phyloP scores from a whole-genome alignment of 2,797 vertebrate genomes.

The Ptychadena robeensis region DNA sequence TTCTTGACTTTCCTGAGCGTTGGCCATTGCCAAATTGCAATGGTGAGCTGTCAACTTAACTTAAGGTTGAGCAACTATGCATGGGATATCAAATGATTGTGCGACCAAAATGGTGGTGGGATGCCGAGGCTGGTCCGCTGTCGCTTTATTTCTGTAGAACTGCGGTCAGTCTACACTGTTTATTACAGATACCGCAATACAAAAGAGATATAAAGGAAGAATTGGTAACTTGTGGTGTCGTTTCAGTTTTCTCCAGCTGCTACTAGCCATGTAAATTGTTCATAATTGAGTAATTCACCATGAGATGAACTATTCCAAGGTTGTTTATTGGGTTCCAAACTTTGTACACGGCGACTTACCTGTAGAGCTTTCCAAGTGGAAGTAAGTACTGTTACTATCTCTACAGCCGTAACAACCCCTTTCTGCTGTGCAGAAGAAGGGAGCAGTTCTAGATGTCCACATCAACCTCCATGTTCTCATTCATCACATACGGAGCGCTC shows the following conservation, averaged over 20 bases:
- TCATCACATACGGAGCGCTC: neutral
- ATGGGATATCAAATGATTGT: neutral
- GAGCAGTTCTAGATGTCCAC: neutral
- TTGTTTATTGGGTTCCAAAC: neutral
- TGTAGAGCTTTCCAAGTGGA: conserved; percentile 18
- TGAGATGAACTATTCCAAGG: neutral
- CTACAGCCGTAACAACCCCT: neutral
- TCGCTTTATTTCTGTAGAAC: neutral
- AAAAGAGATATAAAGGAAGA: neutral
- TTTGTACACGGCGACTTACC: too few relatives aligned
- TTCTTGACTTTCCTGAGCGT: neutral
- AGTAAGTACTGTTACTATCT: conserved; percentile 7
- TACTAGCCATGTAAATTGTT: neutral
- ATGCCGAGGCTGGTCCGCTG: neutral
- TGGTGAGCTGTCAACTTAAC: neutral
- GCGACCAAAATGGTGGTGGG: neutral
- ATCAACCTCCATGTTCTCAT: neutral
- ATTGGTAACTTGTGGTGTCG: neutral
- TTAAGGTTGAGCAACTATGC: neutral
- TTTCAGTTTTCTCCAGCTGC: neutral
- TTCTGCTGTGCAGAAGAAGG: conserved; percentile 53
- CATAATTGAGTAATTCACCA: neutral
- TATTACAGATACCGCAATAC: neutral
- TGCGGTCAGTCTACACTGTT: neutral
- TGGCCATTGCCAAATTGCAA: too few relatives aligned